Evolutionary conservation across 2,797 vertebrate species (phyloP).

Genomic region (Galaxias olidus): DNA sequence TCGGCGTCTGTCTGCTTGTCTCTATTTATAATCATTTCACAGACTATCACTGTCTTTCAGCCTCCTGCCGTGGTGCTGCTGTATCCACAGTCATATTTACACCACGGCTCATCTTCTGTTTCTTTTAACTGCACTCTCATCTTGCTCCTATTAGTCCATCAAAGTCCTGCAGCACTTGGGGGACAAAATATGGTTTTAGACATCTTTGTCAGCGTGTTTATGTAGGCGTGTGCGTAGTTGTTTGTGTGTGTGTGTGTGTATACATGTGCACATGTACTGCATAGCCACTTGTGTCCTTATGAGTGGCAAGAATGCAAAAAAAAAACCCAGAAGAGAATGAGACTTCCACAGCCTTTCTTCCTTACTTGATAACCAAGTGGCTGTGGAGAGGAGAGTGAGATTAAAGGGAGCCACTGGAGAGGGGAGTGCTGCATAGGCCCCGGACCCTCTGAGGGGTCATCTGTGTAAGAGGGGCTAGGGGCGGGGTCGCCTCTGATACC

Average conservation of each 20-base stretch:
- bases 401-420: constrained; percentile 62
- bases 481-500: constrained; percentile 52
- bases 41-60: too few species aligned
- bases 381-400: constrained; percentile 52
- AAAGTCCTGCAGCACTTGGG: constrained; percentile 8
- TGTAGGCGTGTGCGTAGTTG: background rate
- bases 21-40: too few species aligned
- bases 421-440: constrained; percentile 47
- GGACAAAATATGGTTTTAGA: constrained; percentile 21
- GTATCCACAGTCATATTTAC: too few species aligned
- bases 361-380: constrained; percentile 55
- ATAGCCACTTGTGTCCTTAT: too few species aligned
- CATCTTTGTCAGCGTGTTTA: too few species aligned
- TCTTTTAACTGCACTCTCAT: too few species aligned
- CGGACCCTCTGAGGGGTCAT: constrained; percentile 49
- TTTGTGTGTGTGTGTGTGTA: constrained; percentile 15
- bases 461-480: constrained; percentile 24
- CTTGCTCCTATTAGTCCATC: too few species aligned
- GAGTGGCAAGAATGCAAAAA: too few species aligned
- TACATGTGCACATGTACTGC: background rate
- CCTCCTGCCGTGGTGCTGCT: too few species aligned
- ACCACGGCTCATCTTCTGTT: too few species aligned
- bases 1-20: too few species aligned
- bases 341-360: constrained; percentile 30
- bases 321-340: constrained; percentile 27